These are phyloP conservation scores for Calliopum simillimum DNA, from an alignment of 2,888 invertebrate genomes.

Conservation along the genomic window DNA sequence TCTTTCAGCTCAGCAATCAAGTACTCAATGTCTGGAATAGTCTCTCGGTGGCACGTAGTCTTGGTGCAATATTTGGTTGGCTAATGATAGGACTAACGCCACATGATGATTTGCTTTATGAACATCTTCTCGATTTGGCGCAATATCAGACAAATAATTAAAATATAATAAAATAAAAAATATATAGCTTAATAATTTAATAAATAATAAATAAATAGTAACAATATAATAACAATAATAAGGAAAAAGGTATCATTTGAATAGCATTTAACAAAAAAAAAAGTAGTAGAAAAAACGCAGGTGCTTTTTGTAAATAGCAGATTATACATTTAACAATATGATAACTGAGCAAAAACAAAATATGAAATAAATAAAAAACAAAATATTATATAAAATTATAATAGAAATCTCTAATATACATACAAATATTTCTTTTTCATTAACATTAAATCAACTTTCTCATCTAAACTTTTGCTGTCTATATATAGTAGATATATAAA, in stretches of 20 bases:
- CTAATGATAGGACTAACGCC: slow-evolving; percentile 70
- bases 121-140: slow-evolving; percentile 68
- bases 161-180: slow-evolving; percentile 34
- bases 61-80: slow-evolving; percentile 71
- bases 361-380: slow-evolving; percentile 13
- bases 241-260: background rate
- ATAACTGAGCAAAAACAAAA: no score
- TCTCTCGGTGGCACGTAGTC: slow-evolving; percentile 70
- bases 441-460: no score
- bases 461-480: no score
- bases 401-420: slow-evolving; percentile 12
- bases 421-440: no score
- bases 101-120: slow-evolving; percentile 69
- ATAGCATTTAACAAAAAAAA: no score
- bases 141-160: slow-evolving; percentile 68
- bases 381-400: slow-evolving; percentile 22
- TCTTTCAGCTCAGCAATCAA: slow-evolving; percentile 64
- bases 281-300: no score
- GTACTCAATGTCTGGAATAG: slow-evolving; percentile 70
- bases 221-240: background rate
- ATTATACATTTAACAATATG: no score
- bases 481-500: no score
- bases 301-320: no score
- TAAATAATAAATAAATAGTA: background rate
- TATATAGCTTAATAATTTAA: background rate